A percentile compares a stretch with the other conserved stretches of the same genome.
Evolutionary conservation across 2,113 vertebrate species (phyloP).

Genomic region (Lepus americanus): DNA sequence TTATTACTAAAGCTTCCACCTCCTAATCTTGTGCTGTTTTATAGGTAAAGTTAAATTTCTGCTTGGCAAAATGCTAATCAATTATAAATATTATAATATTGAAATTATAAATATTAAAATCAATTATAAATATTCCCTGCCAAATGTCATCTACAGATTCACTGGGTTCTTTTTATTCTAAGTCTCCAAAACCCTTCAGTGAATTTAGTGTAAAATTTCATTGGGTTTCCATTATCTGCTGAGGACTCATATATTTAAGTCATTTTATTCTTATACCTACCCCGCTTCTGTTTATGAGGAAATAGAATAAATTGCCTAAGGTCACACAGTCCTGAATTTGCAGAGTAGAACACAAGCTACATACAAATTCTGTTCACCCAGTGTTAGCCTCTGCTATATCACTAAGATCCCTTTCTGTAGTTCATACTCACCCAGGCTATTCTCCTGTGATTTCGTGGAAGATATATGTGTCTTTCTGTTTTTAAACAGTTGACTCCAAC

Average conservation of each 20-base stretch:
- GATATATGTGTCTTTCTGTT: not conserved
- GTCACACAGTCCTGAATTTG: not conserved
- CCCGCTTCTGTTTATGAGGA: not conserved
- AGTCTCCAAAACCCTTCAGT: not conserved
- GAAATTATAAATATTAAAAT: not conserved
- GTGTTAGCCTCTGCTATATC: not conserved
- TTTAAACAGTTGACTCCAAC: not conserved
- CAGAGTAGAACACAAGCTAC: not conserved
- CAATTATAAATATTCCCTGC: not conserved
- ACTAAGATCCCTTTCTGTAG: not conserved
- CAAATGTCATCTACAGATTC: not conserved
- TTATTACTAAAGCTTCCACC: not conserved
- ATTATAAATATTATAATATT: not conserved
- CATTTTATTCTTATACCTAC: not conserved
- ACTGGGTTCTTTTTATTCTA: not conserved
- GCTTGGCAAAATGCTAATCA: not conserved
- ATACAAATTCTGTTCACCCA: not conserved
- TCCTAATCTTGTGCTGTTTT: not conserved
- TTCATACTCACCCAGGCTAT: not conserved
- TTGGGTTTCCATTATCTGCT: not conserved
- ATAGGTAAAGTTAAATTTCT: not conserved
- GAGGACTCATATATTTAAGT: not conserved
- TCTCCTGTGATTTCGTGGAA: not conserved
- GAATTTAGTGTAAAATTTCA: constrained; percentile 1
- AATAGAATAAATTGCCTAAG: not conserved